Percentiles rank a stretch among this genome's conserved stretches.
phyloP scores from a whole-genome alignment of 2,888 invertebrate genomes.

The Hirudinaria manillensis region DNA sequence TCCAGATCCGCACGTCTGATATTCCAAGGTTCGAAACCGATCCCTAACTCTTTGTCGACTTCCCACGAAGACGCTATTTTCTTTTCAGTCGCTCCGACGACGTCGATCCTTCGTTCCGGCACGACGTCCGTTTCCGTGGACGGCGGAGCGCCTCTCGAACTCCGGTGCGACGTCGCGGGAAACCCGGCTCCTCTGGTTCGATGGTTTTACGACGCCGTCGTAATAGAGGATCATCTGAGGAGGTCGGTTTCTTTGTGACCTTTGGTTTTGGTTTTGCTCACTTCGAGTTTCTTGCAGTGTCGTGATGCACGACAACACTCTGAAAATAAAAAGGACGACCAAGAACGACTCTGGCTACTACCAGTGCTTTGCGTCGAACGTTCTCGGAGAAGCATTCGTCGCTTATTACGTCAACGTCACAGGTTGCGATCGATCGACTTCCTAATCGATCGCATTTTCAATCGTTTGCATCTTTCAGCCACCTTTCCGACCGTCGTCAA shows the following conservation, averaged over 20 bases:
- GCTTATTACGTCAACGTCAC: conserved; percentile 12
- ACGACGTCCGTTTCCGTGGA: background rate
- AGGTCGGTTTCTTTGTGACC: background rate
- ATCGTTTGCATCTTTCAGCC: background rate
- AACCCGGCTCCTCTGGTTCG: background rate
- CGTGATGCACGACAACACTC: background rate
- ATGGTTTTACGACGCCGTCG: background rate
- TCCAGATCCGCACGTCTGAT: background rate
- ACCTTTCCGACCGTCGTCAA: background rate
- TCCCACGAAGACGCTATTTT: background rate
- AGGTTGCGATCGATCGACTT: background rate
- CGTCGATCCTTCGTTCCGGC: background rate
- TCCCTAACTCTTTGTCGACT: background rate
- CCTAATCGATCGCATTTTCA: background rate
- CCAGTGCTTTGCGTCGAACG: background rate
- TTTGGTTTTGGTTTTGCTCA: background rate
- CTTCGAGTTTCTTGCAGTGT: background rate
- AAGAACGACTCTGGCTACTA: conserved; percentile 2
- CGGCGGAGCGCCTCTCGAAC: background rate
- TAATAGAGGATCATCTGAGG: background rate
- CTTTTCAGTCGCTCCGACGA: background rate
- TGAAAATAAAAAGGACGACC: background rate
- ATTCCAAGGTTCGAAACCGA: background rate
- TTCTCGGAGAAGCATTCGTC: background rate
- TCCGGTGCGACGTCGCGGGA: background rate